A percentile compares a stretch with the other conserved stretches of the same genome.
These are phyloP conservation scores for Gephyroberyx darwinii DNA, from an alignment of 2,797 vertebrate species.

Conservation along the genomic window DNA sequence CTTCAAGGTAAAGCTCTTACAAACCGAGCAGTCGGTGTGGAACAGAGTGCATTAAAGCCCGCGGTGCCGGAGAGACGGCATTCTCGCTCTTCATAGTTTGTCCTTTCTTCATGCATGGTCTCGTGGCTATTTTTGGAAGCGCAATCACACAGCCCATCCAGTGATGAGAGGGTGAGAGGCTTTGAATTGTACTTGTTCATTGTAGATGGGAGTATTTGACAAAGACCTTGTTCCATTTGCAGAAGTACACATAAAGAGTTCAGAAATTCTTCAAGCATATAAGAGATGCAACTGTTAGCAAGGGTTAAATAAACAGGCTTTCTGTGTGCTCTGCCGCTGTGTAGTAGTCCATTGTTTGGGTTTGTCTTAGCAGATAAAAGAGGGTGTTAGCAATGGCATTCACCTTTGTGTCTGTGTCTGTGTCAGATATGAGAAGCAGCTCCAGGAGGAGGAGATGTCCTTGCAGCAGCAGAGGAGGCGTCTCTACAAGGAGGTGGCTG, in stretches of 20 bases:
- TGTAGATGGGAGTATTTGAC: neutral
- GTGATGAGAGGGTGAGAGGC: neutral
- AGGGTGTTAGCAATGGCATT: no score
- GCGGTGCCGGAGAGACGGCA: neutral
- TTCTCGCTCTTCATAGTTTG: neutral
- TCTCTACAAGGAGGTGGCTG: conserved; percentile 88
- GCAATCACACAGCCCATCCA: neutral
- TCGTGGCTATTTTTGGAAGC: conserved; percentile 6
- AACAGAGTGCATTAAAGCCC: neutral
- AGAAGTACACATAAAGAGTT: neutral
- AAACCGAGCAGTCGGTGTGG: neutral
- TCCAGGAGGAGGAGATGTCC: conserved; percentile 89
- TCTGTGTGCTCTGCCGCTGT: neutral
- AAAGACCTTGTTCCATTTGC: neutral
- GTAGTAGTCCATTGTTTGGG: neutral
- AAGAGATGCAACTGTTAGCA: neutral
- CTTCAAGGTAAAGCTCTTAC: neutral
- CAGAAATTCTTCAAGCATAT: neutral
- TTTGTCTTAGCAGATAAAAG: neutral
- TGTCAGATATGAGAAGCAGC: conserved; percentile 90
- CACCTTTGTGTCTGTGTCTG: conserved; percentile 9
- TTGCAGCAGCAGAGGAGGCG: conserved; percentile 91
- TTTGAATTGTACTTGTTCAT: neutral
- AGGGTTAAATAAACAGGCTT: no score
- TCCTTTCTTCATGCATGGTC: neutral